phyloP scores from a whole-genome alignment of 2,797 vertebrate genomes.

The Delichon dasypus region DNA sequence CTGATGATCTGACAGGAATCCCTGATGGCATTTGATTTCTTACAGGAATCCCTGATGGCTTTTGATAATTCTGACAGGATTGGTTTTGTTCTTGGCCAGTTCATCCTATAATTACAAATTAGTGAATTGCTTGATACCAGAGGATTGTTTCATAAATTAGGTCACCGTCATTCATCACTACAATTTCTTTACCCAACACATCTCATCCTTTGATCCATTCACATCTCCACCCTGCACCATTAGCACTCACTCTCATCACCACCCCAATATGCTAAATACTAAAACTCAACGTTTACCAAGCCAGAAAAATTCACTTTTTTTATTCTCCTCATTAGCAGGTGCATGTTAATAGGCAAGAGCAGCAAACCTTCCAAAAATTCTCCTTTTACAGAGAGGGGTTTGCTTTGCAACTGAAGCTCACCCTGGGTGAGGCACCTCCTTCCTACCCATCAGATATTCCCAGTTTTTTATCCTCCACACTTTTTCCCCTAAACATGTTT shows the following conservation, averaged over 20 bases:
- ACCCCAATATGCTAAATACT: not conserved
- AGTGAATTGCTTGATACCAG: slow-evolving; percentile 44
- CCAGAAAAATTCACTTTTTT: not conserved
- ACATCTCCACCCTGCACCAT: not conserved
- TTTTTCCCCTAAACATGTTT: not conserved
- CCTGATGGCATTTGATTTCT: not conserved
- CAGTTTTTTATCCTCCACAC: not conserved
- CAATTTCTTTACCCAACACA: slow-evolving; percentile 12
- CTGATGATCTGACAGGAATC: not conserved
- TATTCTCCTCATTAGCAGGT: not conserved
- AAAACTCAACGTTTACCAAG: not conserved
- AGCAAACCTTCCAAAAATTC: not conserved
- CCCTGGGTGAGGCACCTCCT: not conserved
- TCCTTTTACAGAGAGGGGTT: not conserved
- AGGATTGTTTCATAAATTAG: slow-evolving; percentile 61
- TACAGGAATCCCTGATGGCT: not conserved
- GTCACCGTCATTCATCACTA: slow-evolving; percentile 61
- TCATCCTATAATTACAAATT: slow-evolving; percentile 64
- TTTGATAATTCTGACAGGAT: slow-evolving; percentile 35
- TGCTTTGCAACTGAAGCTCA: not conserved
- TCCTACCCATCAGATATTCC: not conserved
- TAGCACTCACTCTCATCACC: not conserved
- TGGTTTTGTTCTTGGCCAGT: slow-evolving; percentile 46
- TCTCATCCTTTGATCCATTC: slow-evolving; percentile 10
- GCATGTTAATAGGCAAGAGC: not conserved